Conservation (phyloP, 1,140 invertebrate genomes). For the Tetramorium simillimum region DNA sequence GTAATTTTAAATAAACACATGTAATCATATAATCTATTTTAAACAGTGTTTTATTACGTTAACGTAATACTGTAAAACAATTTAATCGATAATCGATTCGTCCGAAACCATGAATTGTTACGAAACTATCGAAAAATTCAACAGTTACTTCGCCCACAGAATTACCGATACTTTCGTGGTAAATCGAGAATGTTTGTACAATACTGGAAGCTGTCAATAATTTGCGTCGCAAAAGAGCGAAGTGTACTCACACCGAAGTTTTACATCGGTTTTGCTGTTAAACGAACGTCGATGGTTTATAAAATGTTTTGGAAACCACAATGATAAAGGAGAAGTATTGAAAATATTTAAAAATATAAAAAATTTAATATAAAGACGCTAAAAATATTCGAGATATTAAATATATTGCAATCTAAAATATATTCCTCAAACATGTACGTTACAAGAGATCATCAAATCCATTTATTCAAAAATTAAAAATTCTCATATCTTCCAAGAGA, state of each 20-base stretch:
- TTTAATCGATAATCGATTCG: neutral
- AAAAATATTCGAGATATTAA: conserved; percentile 11
- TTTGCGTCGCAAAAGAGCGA: conserved; percentile 9
- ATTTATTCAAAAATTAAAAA: neutral
- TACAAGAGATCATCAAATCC: neutral
- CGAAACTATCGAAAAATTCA: conserved; percentile 50
- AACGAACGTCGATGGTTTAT: conserved; percentile 12
- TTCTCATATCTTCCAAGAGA: neutral
- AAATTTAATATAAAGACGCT: neutral
- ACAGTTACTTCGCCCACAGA: neutral
- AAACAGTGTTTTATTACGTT: neutral
- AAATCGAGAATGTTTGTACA: conserved; percentile 43
- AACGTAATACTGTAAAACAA: neutral
- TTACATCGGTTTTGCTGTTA: neutral
- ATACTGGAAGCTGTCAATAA: conserved; percentile 25
- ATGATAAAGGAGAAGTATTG: too few species aligned
- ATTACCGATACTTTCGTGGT: conserved; percentile 30
- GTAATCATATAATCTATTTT: neutral
- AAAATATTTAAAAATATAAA: conserved; percentile 6
- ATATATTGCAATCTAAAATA: conserved; percentile 11
- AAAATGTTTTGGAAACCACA: neutral
- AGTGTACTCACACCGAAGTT: neutral
- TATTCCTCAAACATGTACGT: neutral
- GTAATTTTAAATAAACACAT: neutral
- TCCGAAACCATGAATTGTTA: neutral